A percentile compares a stretch with the other conserved stretches of the same genome.
phyloP scores from a whole-genome alignment of 2,888 invertebrate genomes.

The Heliconius ismenius region DNA sequence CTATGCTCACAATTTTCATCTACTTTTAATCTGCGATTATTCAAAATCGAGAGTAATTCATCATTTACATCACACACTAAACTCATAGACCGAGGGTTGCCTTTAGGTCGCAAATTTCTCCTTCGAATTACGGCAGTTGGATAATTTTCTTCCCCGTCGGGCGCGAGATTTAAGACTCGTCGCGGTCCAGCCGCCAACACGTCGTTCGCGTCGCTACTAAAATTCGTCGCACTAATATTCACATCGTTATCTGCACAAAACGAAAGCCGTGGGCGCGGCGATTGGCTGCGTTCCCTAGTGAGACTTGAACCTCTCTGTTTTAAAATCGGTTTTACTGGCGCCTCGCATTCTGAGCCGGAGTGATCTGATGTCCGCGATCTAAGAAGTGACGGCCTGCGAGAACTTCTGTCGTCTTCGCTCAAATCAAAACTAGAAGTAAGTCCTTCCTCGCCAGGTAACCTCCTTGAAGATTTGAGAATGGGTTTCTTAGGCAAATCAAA shows the following conservation, averaged over 20 bases:
- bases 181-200: conserved; percentile 77
- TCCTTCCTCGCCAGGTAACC: conserved; percentile 84
- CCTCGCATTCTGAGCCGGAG: conserved; percentile 81
- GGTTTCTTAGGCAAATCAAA: conserved; percentile 88
- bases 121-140: conserved; percentile 76
- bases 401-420: conserved; percentile 80
- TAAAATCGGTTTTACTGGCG: conserved; percentile 84
- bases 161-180: conserved; percentile 66
- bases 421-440: conserved; percentile 80
- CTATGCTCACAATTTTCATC: conserved; percentile 73
- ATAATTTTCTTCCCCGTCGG: conserved; percentile 67
- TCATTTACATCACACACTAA: conserved; percentile 76
- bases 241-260: conserved; percentile 81
- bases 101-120: conserved; percentile 72
- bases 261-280: conserved; percentile 84
- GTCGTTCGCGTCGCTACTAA: conserved; percentile 75
- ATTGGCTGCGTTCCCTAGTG: conserved; percentile 82
- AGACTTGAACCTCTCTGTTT: conserved; percentile 84
- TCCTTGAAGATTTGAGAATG: conserved; percentile 88
- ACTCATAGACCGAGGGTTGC: conserved; percentile 74
- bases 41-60: conserved; percentile 75
- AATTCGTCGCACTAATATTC: conserved; percentile 73
- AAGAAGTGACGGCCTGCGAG: conserved; percentile 80
- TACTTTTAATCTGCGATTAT: conserved; percentile 73
- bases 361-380: conserved; percentile 80